Evolutionary conservation across 2,888 invertebrate genomes (phyloP).

Genomic region (Germaria angustata): DNA sequence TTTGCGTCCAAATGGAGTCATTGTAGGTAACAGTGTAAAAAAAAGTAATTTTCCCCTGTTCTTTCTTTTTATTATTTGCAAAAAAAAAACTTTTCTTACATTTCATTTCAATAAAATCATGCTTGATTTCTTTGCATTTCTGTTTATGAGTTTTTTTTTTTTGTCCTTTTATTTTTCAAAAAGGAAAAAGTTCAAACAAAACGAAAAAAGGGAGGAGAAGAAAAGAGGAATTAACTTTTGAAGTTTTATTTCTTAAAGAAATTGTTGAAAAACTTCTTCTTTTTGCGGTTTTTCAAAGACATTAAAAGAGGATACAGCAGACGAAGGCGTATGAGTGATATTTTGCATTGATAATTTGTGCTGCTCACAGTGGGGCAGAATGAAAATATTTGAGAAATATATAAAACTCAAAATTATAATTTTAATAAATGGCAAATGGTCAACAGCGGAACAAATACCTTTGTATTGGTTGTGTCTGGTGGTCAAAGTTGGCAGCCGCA

Average conservation of each 20-base stretch:
- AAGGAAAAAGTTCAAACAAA: slow-evolving; percentile 27
- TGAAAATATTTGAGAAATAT: background rate
- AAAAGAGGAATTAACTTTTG: slow-evolving; percentile 49
- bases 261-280: background rate
- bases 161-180: background rate
- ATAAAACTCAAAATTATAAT: no score
- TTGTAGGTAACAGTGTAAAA: slow-evolving; percentile 32
- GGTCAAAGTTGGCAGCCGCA: no score
- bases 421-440: no score
- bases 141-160: background rate
- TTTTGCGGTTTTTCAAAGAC: slow-evolving; percentile 46
- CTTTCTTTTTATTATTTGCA: background rate
- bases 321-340: slow-evolving; percentile 31
- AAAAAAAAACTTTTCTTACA: slow-evolving; percentile 44
- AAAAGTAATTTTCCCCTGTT: background rate
- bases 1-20: background rate
- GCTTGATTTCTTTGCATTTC: slow-evolving; percentile 52
- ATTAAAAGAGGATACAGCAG: slow-evolving; percentile 1
- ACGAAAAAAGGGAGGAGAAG: background rate
- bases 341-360: background rate
- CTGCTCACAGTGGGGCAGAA: background rate
- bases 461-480: no score
- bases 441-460: no score
- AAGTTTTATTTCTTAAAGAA: slow-evolving; percentile 52
- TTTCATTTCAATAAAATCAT: slow-evolving; percentile 58